Percentiles rank a stretch among this genome's conserved stretches.
These are phyloP conservation scores for Nemopilema nomurai DNA, from an alignment of 30 jellyfish, hydroid and myxozoan species.

Conservation along the genomic window DNA sequence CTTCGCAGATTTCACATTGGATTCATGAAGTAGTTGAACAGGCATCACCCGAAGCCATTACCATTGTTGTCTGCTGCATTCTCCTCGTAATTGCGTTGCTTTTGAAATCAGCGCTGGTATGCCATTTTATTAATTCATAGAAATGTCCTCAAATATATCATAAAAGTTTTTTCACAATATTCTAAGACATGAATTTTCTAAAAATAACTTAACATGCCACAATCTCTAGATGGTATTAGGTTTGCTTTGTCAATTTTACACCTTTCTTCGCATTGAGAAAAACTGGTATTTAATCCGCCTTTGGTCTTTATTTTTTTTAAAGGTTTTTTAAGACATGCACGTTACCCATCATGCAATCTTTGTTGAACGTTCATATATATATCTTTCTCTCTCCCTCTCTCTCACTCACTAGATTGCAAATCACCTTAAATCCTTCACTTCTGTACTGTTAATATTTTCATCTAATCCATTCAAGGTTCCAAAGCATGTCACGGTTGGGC, in stretches of 20 bases:
- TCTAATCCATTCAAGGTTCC: slow-evolving; percentile 24
- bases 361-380: not conserved
- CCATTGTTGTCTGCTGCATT: slow-evolving; percentile 49
- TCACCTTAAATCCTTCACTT: not conserved
- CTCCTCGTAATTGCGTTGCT: slow-evolving; percentile 31
- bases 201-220: too few species aligned
- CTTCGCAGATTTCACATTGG: slow-evolving; percentile 52
- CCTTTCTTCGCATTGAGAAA: too few species aligned
- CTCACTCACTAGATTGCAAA: too few species aligned
- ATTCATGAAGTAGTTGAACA: slow-evolving; percentile 42
- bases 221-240: too few species aligned
- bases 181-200: not conserved
- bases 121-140: too few species aligned
- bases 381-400: too few species aligned
- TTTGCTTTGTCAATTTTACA: too few species aligned
- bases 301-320: too few species aligned
- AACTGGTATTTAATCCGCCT: too few species aligned
- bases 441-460: too few species aligned
- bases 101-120: slow-evolving; percentile 37
- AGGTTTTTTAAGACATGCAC: too few species aligned
- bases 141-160: not conserved
- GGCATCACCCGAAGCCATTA: slow-evolving; percentile 68
- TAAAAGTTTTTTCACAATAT: not conserved
- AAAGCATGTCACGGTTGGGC: slow-evolving; percentile 42
- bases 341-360: too few species aligned